Evolutionary conservation across 2,888 invertebrate genomes (phyloP).

Genomic region (Platycnemis pennipes): DNA sequence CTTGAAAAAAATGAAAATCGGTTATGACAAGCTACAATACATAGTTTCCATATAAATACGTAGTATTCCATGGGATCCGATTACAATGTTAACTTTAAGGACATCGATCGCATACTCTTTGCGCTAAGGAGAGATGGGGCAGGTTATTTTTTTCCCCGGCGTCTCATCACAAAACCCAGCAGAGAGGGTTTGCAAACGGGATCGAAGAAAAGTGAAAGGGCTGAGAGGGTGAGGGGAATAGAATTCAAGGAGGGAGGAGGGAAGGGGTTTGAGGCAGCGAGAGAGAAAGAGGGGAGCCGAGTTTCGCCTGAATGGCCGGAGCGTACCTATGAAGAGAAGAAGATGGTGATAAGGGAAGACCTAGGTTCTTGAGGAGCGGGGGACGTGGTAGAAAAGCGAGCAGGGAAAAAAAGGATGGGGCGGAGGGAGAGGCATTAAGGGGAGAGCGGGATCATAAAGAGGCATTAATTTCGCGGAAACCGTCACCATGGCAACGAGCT

Average conservation of each 20-base stretch:
- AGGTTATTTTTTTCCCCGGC: background rate
- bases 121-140: background rate
- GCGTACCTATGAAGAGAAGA: background rate
- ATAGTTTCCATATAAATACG: too few relatives aligned
- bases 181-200: background rate
- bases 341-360: background rate
- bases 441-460: background rate
- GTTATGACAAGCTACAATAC: too few relatives aligned
- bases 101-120: too few relatives aligned
- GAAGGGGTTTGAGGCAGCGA: background rate
- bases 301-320: background rate
- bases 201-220: background rate
- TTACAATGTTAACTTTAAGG: too few relatives aligned
- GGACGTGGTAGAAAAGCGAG: background rate
- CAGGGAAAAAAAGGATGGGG: background rate
- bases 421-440: background rate
- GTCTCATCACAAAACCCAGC: background rate
- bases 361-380: background rate
- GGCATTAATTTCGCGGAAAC: slow-evolving; percentile 32
- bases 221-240: background rate
- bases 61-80: too few relatives aligned
- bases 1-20: too few relatives aligned
- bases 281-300: background rate
- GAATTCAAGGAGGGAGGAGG: background rate
- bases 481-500: slow-evolving; percentile 6